Evolutionary conservation across 2,888 invertebrate genomes (phyloP), one percentile per base, ranked within the genome.

Genomic region (Apamea monoglypha): DNA sequence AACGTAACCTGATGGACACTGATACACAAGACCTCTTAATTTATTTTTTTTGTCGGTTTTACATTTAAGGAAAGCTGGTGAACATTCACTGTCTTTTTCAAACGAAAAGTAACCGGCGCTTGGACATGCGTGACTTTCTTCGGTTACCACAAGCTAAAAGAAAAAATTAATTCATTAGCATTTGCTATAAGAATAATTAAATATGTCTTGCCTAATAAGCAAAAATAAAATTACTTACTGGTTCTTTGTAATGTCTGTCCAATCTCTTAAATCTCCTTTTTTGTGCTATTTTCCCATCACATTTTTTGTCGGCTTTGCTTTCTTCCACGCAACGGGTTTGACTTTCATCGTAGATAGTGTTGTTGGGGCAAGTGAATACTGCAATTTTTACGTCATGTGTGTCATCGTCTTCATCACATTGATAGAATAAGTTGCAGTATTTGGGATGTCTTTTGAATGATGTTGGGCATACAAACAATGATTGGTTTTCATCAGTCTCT

Each of bases 371-470:
- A 86, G 97, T 97, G 88, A 98, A 97, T 16, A 98, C 97, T 3
- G 98, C 97, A 83, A 98, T 97, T 92, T 98, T 98, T n/a, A 98
- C 95, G 86, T 98, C 98, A 91, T 98, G 97, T 69, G 95, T 97
- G 50, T 97, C 97, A 14, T 97, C 96, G 79, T 97, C 97, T 88
- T 97, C 97, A 32, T 98, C 98, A 90, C 98, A 99, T 93, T 98
- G 98, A 92, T 99, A 99, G 95, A 98, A 98, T 89, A 98, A 94
- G 91, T 98, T 98, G 90, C 98, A 98, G 91, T 98, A 98, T 92
- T 98, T 98, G 0, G 98, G 98, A 97, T 99, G 98, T 85, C 98
- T 97, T 91, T 97, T 97, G 94, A 99, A 98, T 61, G 98, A 98
- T 12, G 98, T 98, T 16, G 98, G 98, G 92, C 98, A 99, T 3